phyloP scores from a whole-genome alignment of 1,140 invertebrate genomes.

The Drosophila malerkotliana region DNA sequence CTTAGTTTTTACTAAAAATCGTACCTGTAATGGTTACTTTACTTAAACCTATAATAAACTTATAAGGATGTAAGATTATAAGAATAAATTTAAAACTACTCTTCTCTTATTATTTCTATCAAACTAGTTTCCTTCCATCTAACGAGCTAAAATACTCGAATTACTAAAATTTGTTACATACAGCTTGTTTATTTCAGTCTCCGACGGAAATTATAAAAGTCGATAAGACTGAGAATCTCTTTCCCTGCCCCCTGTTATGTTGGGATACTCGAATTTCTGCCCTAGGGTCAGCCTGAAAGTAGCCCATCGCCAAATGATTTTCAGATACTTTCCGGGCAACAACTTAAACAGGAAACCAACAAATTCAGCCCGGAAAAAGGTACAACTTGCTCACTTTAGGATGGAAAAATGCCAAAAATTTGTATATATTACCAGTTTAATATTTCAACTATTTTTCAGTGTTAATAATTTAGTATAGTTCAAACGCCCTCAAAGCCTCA shows the following conservation, averaged over 20 bases:
- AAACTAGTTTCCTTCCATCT: no score
- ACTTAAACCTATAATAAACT: no score
- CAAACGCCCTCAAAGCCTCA: conserved; percentile 52
- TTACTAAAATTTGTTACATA: no score
- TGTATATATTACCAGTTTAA: conserved; percentile 52
- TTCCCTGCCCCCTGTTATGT: not conserved
- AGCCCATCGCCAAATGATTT: conserved; percentile 62
- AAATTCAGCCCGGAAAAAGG: conserved; percentile 46
- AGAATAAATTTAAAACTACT: no score
- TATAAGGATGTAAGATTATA: no score
- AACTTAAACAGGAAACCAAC: conserved; percentile 34
- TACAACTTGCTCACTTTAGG: not conserved
- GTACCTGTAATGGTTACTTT: not conserved
- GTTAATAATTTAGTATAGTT: conserved; percentile 70
- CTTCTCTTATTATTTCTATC: no score
- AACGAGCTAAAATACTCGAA: no score
- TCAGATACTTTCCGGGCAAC: conserved; percentile 30
- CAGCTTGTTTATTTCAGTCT: no score
- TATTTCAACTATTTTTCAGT: conserved; percentile 57
- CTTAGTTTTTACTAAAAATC: not conserved
- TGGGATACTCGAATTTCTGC: not conserved
- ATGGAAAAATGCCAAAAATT: conserved; percentile 32
- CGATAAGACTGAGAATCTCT: not conserved
- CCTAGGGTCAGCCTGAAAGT: conserved; percentile 13
- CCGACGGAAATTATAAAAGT: not conserved